Base-by-base conservation (phyloP, 2,888 invertebrate genomes). In the Helobdella robusta region DNA sequence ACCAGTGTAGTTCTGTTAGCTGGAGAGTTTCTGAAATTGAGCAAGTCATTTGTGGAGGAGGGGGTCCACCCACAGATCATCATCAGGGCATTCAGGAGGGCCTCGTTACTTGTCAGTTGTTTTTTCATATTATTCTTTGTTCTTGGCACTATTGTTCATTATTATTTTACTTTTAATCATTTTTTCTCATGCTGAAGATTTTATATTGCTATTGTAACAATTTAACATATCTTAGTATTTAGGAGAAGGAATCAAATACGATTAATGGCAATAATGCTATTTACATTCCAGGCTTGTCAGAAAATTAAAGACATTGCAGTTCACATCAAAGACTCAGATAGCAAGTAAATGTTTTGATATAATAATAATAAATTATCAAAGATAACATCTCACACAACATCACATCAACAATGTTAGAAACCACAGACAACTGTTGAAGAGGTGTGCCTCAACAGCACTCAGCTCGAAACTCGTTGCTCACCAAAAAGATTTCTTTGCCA, bases 391-490 rank as follows among this genome's bases (percentile, higher is more conserved):
- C 20, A 15, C 40, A 18, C 40, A 8, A 59, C 8, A n/a, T n/a
- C 35, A 30, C n/a, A 36, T 40, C 32, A 23, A 30, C 18, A 25
- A 25, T 28, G 68, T 6, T 72, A 78, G 77, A 48, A 80, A 81
- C 67, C 76, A 76, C 65, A 72, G 78, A 56, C 75, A 79, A 23
- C 74, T 84, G 72, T 74, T 84, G 63, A 78, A 81, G 72, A 83
- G 93, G 78, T 99, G 98, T 79, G 97, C 98, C 0, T 85, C 89
- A 0, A 99, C 98, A 0, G 92, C 97, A 0, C 86, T 99, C 84
- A 93, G 91, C 68, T 95, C 95, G 0, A 99, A 99, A 80, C 83
- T 99, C 70, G 93, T 98, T 74, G 89, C 94, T 76, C 89, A 89
- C 73, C 95, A 98, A 79, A 91, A 91, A 77, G 89, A 87, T 52